A percentile compares a stretch with the other conserved stretches of the same genome.
phyloP scores from a whole-genome alignment of 2,888 invertebrate species.

The Drosophila rubida region DNA sequence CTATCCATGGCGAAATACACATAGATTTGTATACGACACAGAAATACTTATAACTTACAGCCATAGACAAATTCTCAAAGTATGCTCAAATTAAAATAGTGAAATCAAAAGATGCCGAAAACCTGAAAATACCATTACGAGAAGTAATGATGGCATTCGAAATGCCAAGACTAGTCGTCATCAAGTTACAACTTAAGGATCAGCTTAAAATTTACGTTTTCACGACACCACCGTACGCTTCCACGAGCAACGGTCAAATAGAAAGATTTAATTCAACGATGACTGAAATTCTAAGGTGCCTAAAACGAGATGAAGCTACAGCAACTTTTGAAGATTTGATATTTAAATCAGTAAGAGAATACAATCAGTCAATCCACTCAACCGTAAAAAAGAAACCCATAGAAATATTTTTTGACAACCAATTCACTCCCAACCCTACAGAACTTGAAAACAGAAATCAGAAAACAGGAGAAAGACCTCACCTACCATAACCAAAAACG shows the following conservation, averaged over 20 bases:
- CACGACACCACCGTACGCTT: slow-evolving; percentile 13
- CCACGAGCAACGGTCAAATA: slow-evolving; percentile 14
- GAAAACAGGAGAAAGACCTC: too few relatives aligned
- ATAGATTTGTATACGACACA: slow-evolving; percentile 5
- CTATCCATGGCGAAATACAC: not conserved
- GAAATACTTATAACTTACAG: not conserved
- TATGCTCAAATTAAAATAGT: not conserved
- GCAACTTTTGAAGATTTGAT: not conserved
- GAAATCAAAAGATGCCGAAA: slow-evolving; percentile 6
- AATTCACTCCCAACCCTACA: too few relatives aligned
- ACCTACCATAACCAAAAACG: too few relatives aligned
- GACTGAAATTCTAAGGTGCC: not conserved
- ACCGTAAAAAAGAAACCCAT: too few relatives aligned
- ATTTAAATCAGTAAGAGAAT: not conserved
- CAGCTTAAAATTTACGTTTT: slow-evolving; percentile 7
- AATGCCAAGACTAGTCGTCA: slow-evolving; percentile 6
- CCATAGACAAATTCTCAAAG: not conserved
- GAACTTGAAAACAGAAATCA: too few relatives aligned
- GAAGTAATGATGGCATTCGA: slow-evolving; percentile 19
- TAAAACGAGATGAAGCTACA: not conserved
- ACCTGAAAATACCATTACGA: slow-evolving; percentile 9
- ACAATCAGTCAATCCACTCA: not conserved
- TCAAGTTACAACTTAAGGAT: slow-evolving; percentile 11
- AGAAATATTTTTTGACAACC: not conserved
- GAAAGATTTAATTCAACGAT: not conserved